Base-by-base conservation (phyloP, 2,888 invertebrate genomes). In the Stegana nigrithorax region DNA sequence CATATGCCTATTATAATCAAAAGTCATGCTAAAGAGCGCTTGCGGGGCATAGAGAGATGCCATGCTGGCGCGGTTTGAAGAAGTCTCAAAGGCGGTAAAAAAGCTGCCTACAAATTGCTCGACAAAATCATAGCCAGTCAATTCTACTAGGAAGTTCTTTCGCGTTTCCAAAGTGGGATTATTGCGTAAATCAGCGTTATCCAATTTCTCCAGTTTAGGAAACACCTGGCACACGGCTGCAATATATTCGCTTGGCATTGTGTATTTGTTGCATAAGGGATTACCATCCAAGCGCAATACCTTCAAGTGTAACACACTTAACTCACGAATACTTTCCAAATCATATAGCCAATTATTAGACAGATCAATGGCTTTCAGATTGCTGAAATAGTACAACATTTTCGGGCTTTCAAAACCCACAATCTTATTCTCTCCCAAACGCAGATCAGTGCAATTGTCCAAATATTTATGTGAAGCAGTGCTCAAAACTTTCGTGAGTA, bases 301-400 rank as follows among this genome's bases (percentile, higher is more conserved):
- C 58, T 76, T 83, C 3, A 84, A 61, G 0, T 74, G 75, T 10
- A 84, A 65, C 14, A 69, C 68, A 7, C 74, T 71, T 1, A 84
- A 58, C 4, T 76, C 71, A 51, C 71, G 69, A 7, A 84, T 72
- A 8, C 73, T 71, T 23, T 71, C 47, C 21, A 84, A 67, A 10
- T 77, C 71, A 14, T 75, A 68, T 14, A 84, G 73, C 81, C 81
- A 81, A 63, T 84, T 84, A 27, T 74, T 71, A 2, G 80, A 69
- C 44, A 84, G 67, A 60, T 84, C 84, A n/a, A 84, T 58, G 1
- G 81, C 83, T 36, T 77, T 76, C 42, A 84, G 66, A 27, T 75
- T 76, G 1, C 67, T 69, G 74, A 84, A 73, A 44, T 80, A 64
- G 0, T 73, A 64, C n/a, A 84, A 67, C 0, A 72, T 67, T 42